Percentiles rank a stretch among this genome's conserved stretches.
phyloP scores from a whole-genome alignment of 2,888 invertebrate genomes.

The Hemaris fuciformis region DNA sequence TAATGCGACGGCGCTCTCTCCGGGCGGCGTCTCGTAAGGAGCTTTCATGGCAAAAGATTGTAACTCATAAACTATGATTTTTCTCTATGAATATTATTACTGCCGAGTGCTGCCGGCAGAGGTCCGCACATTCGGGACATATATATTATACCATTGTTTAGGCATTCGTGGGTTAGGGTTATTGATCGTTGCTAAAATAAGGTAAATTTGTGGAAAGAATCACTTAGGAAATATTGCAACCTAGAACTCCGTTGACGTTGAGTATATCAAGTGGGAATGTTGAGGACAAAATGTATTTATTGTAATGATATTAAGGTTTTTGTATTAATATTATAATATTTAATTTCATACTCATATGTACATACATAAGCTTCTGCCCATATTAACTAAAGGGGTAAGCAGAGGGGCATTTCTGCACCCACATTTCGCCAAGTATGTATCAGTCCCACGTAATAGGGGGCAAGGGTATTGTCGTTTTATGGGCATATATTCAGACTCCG shows the following conservation, averaged over 20 bases:
- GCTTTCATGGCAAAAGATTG: conserved; percentile 68
- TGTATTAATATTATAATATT: too few relatives aligned
- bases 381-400: too few relatives aligned
- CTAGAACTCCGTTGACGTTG: neutral
- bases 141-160: conserved; percentile 14
- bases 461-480: too few relatives aligned
- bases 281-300: neutral
- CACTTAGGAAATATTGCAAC: neutral
- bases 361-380: too few relatives aligned
- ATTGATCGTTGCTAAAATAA: conserved; percentile 5
- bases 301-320: too few relatives aligned
- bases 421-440: too few relatives aligned
- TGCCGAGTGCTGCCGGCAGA: conserved; percentile 57
- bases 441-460: too few relatives aligned
- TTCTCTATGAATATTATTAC: conserved; percentile 68
- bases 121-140: conserved; percentile 13
- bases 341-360: too few relatives aligned
- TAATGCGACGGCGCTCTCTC: conserved; percentile 47
- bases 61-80: conserved; percentile 74
- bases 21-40: conserved; percentile 46
- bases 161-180: conserved; percentile 2
- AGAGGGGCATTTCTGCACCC: too few relatives aligned
- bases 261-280: neutral
- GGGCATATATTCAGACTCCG: too few relatives aligned
- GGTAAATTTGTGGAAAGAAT: neutral